Base-by-base conservation (phyloP, 2,888 invertebrate species). In the Torymus tubicola region DNA sequence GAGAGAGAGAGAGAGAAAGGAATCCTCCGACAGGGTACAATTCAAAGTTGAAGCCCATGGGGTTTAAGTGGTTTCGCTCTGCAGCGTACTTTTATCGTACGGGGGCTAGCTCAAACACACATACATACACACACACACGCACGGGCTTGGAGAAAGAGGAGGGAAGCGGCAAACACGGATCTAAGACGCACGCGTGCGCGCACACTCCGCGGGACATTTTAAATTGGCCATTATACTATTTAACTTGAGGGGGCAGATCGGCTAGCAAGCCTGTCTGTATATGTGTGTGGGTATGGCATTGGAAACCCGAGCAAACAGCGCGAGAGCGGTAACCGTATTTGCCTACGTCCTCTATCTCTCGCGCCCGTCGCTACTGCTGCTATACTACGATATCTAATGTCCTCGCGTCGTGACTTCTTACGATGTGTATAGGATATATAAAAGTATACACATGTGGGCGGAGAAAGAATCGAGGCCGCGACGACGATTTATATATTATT, bases 201-300 rank as follows among this genome's bases (percentile, higher is more conserved):
- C 57, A 87, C 87, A 89, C 89, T 88, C 85, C 84, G 86, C 84
- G 86, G 87, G 87, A 89, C 88, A 89, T 90, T 90, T 90, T 90
- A 90, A 90, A 90, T 90, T 90, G 90, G 90, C 90, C 88, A 90
- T 90, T 90, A 90, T 90, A 90, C 89, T 90, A 90, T 90, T 90
- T 90, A 90, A 90, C 90, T 90, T 90, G 88, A 87, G 89, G 89
- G 88, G 78, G 14, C 57, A 14, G 52, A 50, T 73, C 52, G 78
- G 58, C 68, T 63, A 21, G 55, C 69, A n/a, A 69, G 74, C 21
- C n/a, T 31, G 42, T 50, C 53, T 31, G 24, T 16, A 58, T 18
- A 50, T 57, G 53, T 61, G 21, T 12, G 57, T 31, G 31, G 42
- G 24, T 21, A 53, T 42, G 14, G 57, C 64, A 70, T 78, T 50